Percentiles rank a stretch among this genome's conserved stretches.
Evolutionary conservation across 1,140 invertebrate species (phyloP).

Genomic region (Aphelinus certus): DNA sequence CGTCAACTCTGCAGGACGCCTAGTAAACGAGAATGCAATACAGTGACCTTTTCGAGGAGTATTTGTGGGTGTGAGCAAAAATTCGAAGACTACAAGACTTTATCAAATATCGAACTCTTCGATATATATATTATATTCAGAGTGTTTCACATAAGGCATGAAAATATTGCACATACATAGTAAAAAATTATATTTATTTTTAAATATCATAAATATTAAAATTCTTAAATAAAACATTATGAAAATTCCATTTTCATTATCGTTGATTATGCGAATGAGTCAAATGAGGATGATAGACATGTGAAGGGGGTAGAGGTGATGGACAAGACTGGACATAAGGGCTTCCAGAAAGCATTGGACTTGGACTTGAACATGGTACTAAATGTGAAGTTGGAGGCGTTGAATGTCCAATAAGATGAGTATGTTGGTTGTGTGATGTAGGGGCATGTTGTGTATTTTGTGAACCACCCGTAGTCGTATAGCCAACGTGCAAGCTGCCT

Average conservation of each 20-base stretch:
- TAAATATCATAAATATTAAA: constrained; percentile 33
- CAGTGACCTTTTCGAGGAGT: too few species aligned
- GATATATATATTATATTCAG: too few species aligned
- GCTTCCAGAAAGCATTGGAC: constrained; percentile 64
- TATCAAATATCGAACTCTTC: too few species aligned
- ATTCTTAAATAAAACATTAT: constrained; percentile 15
- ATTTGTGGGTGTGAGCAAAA: too few species aligned
- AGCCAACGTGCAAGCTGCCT: constrained; percentile 68
- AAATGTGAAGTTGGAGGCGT: constrained; percentile 71
- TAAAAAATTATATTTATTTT: constrained; percentile 20
- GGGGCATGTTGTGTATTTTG: constrained; percentile 71
- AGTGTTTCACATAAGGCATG: not conserved
- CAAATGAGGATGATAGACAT: constrained; percentile 70
- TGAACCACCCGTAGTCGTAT: constrained; percentile 62
- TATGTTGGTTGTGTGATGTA: constrained; percentile 69
- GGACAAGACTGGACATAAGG: constrained; percentile 71
- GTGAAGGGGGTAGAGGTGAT: constrained; percentile 70
- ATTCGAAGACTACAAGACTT: too few species aligned
- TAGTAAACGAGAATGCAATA: too few species aligned
- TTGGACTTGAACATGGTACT: constrained; percentile 69
- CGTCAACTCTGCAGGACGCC: too few species aligned
- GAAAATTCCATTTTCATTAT: constrained; percentile 64
- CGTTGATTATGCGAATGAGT: constrained; percentile 77
- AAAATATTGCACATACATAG: constrained; percentile 27
- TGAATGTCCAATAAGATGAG: constrained; percentile 69